Evolutionary conservation across 2,797 vertebrate genomes (phyloP), one percentile per base, ranked within the genome.

Genomic region (Scarus forsteni): DNA sequence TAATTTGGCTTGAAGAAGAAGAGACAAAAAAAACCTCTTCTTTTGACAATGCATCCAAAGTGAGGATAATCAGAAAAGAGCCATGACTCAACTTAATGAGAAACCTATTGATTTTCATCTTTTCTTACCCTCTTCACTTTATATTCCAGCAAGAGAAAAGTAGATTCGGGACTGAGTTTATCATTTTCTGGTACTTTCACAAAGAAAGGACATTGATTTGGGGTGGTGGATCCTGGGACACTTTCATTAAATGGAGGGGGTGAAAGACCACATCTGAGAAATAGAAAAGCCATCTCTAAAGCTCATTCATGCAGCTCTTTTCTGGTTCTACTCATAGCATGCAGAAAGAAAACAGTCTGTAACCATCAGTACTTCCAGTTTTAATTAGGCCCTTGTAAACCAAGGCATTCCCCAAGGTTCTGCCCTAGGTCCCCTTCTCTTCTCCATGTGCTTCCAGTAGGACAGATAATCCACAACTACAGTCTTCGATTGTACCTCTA

Each of bases 81-180:
- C 66, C 58, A 60, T 73, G 80, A 83, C 78, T 88, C 85, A 81
- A 40, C 16, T 72, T 70, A 88, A 84, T 86, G 78, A 85, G 87
- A 88, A 84, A 82, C 14, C 8, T 81, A 90, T 88, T 73, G 87
- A 90, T 87, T 89, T 66, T 0, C 51, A 77, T 73, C 79, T 73
- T 72, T 67, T n/a, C 1, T 56, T 36, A 3, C 27, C 40, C 42
- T 56, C 38, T 54, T 14, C 59, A 12, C 49, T 70, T 58, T 1
- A 49, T 7, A 15, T 8, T 8, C 8, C 16, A 12, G 14, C 0
- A 39, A 71, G 18, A 45, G 13, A 8, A 35, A 58, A 77, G 74
- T 43, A 54, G 46, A 46, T 79, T 76, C 58, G 64, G 70, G 74
- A 40, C 10, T 42, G 48, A 83, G 69, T 76, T 84, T 56, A 79